Conservation (phyloP, 1,140 invertebrate species). For the Cydia fagiglandana region DNA sequence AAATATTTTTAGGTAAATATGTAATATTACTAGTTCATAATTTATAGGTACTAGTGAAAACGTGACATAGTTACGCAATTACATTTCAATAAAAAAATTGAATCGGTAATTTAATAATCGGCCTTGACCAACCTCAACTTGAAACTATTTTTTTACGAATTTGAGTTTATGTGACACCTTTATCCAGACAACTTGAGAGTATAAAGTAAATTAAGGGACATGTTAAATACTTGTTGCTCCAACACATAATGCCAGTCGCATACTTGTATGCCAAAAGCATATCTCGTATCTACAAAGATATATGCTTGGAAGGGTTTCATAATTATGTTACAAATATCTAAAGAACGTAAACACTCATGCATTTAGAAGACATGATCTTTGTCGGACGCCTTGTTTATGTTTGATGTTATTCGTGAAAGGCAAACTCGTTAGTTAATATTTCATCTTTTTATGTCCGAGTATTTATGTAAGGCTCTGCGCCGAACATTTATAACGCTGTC, state of each 20-base stretch:
- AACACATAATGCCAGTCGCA: background rate
- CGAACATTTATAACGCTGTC: constrained; percentile 59
- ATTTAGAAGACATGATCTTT: constrained; percentile 7
- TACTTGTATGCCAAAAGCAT: background rate
- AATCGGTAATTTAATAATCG: no score
- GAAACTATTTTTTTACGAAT: background rate
- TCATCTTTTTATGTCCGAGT: constrained; percentile 44
- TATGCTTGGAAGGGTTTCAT: background rate
- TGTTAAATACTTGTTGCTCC: background rate
- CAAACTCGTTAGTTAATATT: constrained; percentile 38
- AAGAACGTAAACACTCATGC: background rate
- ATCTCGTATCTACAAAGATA: background rate
- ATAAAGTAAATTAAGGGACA: background rate
- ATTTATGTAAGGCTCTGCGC: constrained; percentile 44
- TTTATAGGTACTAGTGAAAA: no score
- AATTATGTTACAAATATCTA: background rate
- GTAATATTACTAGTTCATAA: no score
- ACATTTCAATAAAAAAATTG: no score
- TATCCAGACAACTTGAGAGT: background rate
- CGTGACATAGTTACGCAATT: no score
- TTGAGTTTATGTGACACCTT: background rate
- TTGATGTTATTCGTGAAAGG: constrained; percentile 42
- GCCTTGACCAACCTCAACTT: background rate
- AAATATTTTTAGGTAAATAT: no score
- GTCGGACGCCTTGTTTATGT: constrained; percentile 32